Base-by-base conservation (phyloP, 2,797 vertebrate genomes). In the Anabas testudineus region DNA sequence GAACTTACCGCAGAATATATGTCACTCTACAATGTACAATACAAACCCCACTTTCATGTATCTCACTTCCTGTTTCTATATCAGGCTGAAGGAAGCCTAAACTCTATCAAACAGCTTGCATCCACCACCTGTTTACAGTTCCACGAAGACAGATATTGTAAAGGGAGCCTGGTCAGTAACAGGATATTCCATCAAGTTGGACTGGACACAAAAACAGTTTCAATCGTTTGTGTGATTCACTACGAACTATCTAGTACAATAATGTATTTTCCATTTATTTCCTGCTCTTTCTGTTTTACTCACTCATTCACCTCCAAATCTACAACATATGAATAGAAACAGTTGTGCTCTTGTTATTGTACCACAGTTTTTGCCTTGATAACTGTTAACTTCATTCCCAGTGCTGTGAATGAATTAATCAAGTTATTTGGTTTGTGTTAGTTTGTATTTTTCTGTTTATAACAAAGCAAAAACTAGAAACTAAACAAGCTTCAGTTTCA, bases 41-140 rank as follows among this genome's bases (percentile, higher is more conserved):
- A 7, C 30, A 32, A 12, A 10, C 55, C 39, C 18, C 45, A 28
- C 47, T 72, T 74, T 75, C 59, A 67, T 49, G 54, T 49, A 15
- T 32, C 49, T 75, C 43, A 71, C 65, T 74, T 84, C 76, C 85
- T 77, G 64, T 49, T 87, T 87, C 74, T 80, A 71, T 43, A 64
- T 69, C 13, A 34, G 45, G 28, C 51, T 69, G 15, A 49, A 54
- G 74, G 71, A 83, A 82, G 53, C 34, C 34, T 28, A 13, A 53
- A 69, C 57, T 80, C 60, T 62, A 63, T 71, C 61, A 67, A 68
- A 1, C 34, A 3, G 32, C 66, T 71, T 58, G 9, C 55, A 69
- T 26, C 7, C 43, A 28, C 22, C 9, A 43, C 30, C 57, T 69
- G 63, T 78, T 85, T 77, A 64, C 57, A 53, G 43, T 22, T 59